A percentile compares a stretch with the other conserved stretches of the same genome.
These are phyloP conservation scores for Volucella zonaria DNA, from an alignment of 2,888 invertebrate genomes.

Conservation along the genomic window DNA sequence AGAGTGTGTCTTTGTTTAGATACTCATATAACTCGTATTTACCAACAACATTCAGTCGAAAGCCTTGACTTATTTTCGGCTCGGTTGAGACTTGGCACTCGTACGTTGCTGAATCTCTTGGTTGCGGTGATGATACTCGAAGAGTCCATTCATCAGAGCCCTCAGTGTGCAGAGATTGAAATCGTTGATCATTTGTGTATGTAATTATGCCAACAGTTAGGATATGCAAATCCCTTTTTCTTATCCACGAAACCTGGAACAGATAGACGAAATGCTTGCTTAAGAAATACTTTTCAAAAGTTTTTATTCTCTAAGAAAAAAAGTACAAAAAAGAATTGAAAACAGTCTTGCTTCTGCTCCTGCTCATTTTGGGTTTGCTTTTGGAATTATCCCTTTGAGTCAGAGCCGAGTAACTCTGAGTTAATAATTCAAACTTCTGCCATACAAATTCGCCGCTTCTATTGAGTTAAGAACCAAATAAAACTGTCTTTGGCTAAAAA, in stretches of 20 bases:
- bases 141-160: constrained; percentile 89
- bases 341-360: background rate
- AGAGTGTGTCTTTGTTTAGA: background rate
- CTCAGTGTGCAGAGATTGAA: constrained; percentile 87
- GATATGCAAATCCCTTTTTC: constrained; percentile 91
- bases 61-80: constrained; percentile 89
- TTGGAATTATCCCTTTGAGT: too few relatives aligned
- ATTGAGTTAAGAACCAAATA: too few relatives aligned
- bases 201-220: constrained; percentile 88
- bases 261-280: background rate
- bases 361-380: background rate
- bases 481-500: too few relatives aligned
- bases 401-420: too few relatives aligned
- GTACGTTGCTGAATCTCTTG: constrained; percentile 87
- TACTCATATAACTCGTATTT: constrained; percentile 80
- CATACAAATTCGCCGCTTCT: too few relatives aligned
- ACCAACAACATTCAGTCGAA: constrained; percentile 88
- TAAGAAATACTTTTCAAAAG: background rate
- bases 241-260: constrained; percentile 90
- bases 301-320: background rate
- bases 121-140: constrained; percentile 87
- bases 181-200: constrained; percentile 88
- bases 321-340: background rate
- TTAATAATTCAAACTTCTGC: too few relatives aligned
- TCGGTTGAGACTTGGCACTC: constrained; percentile 91